These are phyloP conservation scores for Criorhina ranunculi DNA, from an alignment of 2,888 invertebrate genomes.

Conservation along the genomic window DNA sequence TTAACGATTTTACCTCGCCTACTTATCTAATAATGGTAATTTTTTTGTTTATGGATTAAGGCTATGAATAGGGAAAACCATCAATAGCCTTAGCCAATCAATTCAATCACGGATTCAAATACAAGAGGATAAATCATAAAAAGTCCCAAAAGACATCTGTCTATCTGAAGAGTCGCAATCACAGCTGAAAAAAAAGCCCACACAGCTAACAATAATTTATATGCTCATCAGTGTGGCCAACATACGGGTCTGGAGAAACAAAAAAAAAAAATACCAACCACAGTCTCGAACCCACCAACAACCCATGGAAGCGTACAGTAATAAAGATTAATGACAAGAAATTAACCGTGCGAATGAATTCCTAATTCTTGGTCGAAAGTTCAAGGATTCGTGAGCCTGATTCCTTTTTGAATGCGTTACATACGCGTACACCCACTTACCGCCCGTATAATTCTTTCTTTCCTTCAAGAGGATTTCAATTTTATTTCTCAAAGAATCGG, in stretches of 20 bases:
- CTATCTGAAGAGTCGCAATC: not conserved
- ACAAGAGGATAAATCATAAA: too few relatives aligned
- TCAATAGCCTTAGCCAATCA: too few relatives aligned
- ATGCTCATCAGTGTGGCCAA: constrained; percentile 10
- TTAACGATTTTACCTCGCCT: too few relatives aligned
- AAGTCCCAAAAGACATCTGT: too few relatives aligned
- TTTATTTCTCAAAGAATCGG: constrained; percentile 41
- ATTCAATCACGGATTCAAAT: too few relatives aligned
- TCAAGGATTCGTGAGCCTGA: constrained; percentile 7
- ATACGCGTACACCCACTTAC: not conserved
- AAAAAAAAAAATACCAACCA: not conserved
- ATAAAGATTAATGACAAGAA: constrained; percentile 56
- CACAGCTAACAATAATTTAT: constrained; percentile 1
- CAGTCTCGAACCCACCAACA: constrained; percentile 2
- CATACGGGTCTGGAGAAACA: not conserved
- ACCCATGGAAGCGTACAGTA: constrained; percentile 6
- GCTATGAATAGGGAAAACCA: too few relatives aligned
- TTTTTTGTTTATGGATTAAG: too few relatives aligned
- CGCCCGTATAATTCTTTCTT: not conserved
- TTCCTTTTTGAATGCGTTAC: constrained; percentile 11
- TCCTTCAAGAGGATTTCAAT: constrained; percentile 14
- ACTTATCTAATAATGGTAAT: too few relatives aligned
- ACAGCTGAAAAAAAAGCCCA: not conserved
- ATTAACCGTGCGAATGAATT: constrained; percentile 64
- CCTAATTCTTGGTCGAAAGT: constrained; percentile 43